Evolutionary conservation across 2,888 invertebrate genomes (phyloP), one percentile per base, ranked within the genome.

Genomic region (Tipula confusa): DNA sequence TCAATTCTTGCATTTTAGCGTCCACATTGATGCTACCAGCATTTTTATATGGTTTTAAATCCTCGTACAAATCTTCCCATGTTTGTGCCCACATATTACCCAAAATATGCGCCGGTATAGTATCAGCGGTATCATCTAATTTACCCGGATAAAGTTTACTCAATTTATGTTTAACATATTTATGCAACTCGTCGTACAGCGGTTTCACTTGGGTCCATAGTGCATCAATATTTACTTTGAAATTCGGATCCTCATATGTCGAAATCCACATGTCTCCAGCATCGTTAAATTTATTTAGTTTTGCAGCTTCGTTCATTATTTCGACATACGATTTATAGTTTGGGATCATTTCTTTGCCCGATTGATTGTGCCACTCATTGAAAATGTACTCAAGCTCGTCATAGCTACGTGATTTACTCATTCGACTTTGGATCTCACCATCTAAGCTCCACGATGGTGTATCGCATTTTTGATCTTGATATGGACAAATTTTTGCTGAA

Each of bases 321-420:
- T 91, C 89, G 0, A 95, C 93, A 87, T 95, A 95, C 85, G 92
- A 91, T 15, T 92, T 90, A 87, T 93, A 95, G 86, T 93, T 90
- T 1, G 90, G 88, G 13, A 92, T 91, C 36, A 93, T 91, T 83
- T 91, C 91, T 1, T 94, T 92, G 0, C 94, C 95, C 0, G 94
- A 93, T 15, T 91, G 92, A 85, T 94, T 92, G 85, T 97, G 92
- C 96, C 96, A 97, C 86, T 94, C 92, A 5, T 92, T 88, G 97
- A 97, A 97, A 1, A 93, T 91, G 87, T 95, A 92, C 86, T 93
- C 92, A 86, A 97, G 88, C 87, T 95, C 95, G 0, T 94, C 93
- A 0, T 95, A 94, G 87, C 97, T 92, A 80, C 93, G 91, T 84
- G 95, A 95, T 31, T 90, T 91, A 0, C 92, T 89, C 85, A 96